Evolutionary conservation across 2,113 vertebrate genomes (phyloP), one percentile per base, ranked within the genome.

Genomic region (Cyanoramphus novaezelandiae): DNA sequence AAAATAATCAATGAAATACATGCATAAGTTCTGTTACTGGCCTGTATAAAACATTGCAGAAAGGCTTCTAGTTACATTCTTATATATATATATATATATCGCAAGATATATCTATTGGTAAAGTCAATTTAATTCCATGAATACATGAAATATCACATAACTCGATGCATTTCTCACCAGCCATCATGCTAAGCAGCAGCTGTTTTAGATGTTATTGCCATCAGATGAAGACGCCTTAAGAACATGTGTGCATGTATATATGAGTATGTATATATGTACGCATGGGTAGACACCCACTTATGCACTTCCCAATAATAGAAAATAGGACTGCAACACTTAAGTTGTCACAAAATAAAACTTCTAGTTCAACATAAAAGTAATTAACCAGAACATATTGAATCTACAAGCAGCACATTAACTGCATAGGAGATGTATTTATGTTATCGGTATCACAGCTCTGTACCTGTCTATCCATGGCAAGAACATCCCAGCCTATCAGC

Each of bases 131-230:
- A 44, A 50, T 59, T 77, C 20, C 6, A 5, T 33, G 2, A 27
- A 43, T 28, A 67, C 5, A 37, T 12, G 64, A 29, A 27, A 3
- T 12, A 11, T 5, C 17, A 20, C 33, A 63, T 33, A 16, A 53
- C 16, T 24, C 35, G 33, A 17, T 39, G 13, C 2, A 13, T 63
- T 70, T 92, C 71, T 70, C 46, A 63, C 46, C 35, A 78, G 15
- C 1, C 7, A 3, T 13, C 68, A 31, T 2, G 33, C 24, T 19
- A 46, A 44, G 76, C 33, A 88, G 53, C 21, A 62, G 59, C 74
- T 86, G 64, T 50, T 96, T 92, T 86, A 50, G 64, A 88, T 81
- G 55, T 60, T 83, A 49, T 75, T 96, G 92, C 80, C 85, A 93
- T 83, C 92, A 94, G 85, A 93, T 71, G 68, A 86, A 67, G 76